These are phyloP conservation scores for Cryptocephalus moraei DNA, from an alignment of 2,888 invertebrate species.

Conservation along the genomic window DNA sequence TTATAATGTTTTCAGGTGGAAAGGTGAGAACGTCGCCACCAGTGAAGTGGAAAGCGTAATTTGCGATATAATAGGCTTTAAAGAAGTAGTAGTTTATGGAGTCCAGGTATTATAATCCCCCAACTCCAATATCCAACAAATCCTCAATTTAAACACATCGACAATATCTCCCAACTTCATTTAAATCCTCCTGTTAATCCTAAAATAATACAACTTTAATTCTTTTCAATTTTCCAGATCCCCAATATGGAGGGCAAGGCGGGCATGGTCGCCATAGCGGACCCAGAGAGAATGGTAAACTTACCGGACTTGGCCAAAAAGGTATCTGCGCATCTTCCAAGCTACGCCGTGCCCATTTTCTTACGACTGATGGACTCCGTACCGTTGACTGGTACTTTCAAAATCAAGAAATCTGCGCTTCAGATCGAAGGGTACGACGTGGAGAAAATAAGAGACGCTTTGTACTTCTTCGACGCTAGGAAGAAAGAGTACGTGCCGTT, in stretches of 20 bases:
- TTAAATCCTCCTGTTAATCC: not conserved
- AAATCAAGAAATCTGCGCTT: conserved; percentile 81
- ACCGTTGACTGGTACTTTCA: conserved; percentile 83
- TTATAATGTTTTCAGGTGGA: conserved; percentile 49
- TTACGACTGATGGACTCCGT: conserved; percentile 66
- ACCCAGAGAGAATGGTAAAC: conserved; percentile 50
- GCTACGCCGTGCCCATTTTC: conserved; percentile 85
- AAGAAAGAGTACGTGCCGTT: conserved; percentile 25
- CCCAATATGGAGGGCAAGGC: conserved; percentile 76
- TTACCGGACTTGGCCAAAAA: conserved; percentile 51
- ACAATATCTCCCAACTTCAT: no score
- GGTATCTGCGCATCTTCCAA: conserved; percentile 61
- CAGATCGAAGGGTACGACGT: conserved; percentile 78
- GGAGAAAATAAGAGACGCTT: conserved; percentile 52
- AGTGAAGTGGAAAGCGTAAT: conserved; percentile 89
- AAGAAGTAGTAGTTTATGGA: conserved; percentile 79
- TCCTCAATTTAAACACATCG: no score
- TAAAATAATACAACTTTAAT: not conserved
- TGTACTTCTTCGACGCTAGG: conserved; percentile 51
- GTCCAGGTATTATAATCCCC: conserved; percentile 55
- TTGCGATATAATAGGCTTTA: conserved; percentile 62
- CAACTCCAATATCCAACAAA: no score
- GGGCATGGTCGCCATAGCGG: conserved; percentile 88
- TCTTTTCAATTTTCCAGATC: conserved; percentile 42
- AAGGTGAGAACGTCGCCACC: conserved; percentile 95